Conservation (phyloP, 2,797 vertebrate genomes). For the Acanthurus lineatus region DNA sequence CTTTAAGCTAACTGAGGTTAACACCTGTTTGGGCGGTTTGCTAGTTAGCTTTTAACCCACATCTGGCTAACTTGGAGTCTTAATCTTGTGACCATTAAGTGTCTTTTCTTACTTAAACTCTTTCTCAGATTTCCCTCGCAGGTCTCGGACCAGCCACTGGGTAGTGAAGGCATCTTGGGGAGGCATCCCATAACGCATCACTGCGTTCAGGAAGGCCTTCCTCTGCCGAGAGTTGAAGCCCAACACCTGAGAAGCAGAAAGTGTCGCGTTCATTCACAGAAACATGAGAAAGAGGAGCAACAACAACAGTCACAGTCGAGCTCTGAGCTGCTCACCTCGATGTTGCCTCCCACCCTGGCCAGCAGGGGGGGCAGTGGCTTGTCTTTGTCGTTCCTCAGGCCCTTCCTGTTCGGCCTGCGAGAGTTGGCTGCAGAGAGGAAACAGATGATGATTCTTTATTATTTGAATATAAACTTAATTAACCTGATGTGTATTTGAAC, state of each 20-base stretch:
- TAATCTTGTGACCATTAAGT: no score
- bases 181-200: constrained; percentile 99
- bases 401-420: constrained; percentile 96
- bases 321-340: constrained; percentile 86
- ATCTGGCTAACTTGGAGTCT: no score
- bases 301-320: accelerated
- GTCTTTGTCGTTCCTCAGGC: constrained; percentile 96
- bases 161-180: constrained; percentile 98
- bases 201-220: constrained; percentile 98
- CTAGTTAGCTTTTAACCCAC: no score
- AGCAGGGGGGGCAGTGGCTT: constrained; percentile 98
- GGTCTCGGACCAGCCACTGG: constrained; percentile 97
- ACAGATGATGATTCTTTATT: neutral
- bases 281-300: neutral
- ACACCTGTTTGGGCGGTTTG: no score
- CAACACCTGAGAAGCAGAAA: constrained; percentile 86
- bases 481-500: no score
- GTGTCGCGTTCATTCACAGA: neutral
- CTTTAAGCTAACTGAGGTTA: no score
- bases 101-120: constrained; percentile 92
- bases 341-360: constrained; percentile 98
- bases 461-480: no score
- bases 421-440: constrained; percentile 86
- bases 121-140: constrained; percentile 97
- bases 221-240: constrained; percentile 98